phyloP scores from a whole-genome alignment of 2,113 vertebrate species.

The Serilophus lunatus region DNA sequence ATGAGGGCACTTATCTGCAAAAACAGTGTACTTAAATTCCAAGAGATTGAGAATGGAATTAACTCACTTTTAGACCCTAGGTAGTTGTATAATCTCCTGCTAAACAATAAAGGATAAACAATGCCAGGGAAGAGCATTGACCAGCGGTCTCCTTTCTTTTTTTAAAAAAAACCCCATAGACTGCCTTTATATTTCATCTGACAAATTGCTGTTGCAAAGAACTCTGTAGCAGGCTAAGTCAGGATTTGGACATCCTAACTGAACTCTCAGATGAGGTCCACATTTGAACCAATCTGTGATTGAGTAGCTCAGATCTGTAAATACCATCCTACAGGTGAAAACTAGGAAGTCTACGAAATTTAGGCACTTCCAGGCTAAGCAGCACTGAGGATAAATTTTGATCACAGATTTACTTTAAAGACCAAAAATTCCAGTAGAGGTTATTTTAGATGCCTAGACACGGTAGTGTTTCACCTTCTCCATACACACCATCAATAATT shows the following conservation, averaged over 20 bases:
- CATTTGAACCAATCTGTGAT: not conserved
- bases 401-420: not conserved
- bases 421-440: not conserved
- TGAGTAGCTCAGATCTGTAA: not conserved
- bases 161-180: not conserved
- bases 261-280: not conserved
- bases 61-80: not conserved
- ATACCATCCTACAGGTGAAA: not conserved
- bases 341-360: not conserved
- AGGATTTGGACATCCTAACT: not conserved
- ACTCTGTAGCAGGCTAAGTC: not conserved
- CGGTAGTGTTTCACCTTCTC: not conserved
- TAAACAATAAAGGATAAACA: not conserved
- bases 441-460: not conserved
- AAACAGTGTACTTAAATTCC: not conserved
- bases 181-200: not conserved
- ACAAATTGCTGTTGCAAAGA: not conserved
- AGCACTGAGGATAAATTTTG: not conserved
- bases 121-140: not conserved
- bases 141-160: not conserved
- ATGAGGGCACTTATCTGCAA: not conserved
- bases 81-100: not conserved
- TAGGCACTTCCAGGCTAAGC: not conserved
- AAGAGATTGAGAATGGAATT: not conserved
- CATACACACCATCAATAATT: not conserved